Conservation (phyloP, 2,888 invertebrate genomes). For the Drosophila demipolita region DNA sequence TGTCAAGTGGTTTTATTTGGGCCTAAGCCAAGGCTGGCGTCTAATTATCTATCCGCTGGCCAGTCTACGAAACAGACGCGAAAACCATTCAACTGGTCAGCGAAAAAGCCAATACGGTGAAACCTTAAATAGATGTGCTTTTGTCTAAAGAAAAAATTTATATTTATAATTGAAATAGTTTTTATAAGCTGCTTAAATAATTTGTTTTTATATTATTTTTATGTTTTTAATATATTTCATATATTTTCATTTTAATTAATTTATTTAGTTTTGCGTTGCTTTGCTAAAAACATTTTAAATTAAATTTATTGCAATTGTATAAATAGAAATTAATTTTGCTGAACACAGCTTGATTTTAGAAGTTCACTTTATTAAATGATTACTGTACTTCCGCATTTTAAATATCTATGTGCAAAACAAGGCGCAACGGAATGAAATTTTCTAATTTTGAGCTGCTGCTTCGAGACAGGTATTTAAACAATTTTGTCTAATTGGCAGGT, state of each 20-base stretch:
- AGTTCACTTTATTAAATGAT: background rate
- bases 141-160: background rate
- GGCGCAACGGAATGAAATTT: conserved; percentile 30
- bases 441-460: conserved; percentile 5
- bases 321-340: background rate
- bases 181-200: background rate
- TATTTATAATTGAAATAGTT: background rate
- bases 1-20: conserved; percentile 19
- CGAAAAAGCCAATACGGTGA: background rate
- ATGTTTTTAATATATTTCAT: too few species aligned
- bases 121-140: background rate
- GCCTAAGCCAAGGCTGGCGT: conserved; percentile 51
- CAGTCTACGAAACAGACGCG: conserved; percentile 9
- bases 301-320: background rate
- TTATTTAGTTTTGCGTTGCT: too few species aligned
- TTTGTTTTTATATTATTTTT: background rate
- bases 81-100: conserved; percentile 48
- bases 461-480: background rate
- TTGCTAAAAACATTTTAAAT: background rate
- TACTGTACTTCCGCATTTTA: background rate
- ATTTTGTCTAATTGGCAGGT: background rate
- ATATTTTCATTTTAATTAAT: background rate
- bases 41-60: conserved; percentile 66
- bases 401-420: conserved; percentile 20
- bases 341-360: background rate